Evolutionary conservation across 2,888 invertebrate genomes (phyloP), one percentile per base, ranked within the genome.

Genomic region (Hoplodrina blanda): DNA sequence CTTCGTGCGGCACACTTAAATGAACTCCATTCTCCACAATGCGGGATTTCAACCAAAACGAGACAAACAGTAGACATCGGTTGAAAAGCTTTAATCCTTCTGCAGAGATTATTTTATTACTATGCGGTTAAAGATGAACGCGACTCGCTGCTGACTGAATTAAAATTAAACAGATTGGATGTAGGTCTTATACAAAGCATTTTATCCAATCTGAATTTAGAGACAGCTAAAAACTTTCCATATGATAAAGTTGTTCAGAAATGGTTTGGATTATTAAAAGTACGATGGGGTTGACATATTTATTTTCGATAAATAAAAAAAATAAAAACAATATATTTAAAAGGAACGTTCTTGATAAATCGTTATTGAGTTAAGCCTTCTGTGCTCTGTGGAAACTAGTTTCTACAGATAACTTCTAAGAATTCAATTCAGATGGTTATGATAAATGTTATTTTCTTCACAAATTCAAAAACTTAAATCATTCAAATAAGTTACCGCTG

Each of bases 1-100:
- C 82, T 86, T 85, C 78, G 79, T 83, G 77, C 82, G 83, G 76
- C 85, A 83, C 83, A 88, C 85, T 88, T 87, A 82, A 87, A 87
- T 87, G 83, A 85, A 83, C 81, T 25, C 13, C 50, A 25, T 25
- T 52, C 56, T 52, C 63, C n/a, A 82, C 73, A 78, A 76, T 78
- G 81, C 71, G 78, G 78, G 82, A 82, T 86, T 87, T 81, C 72
- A 77, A 64, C 79, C 63, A 65, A 81, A 83, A 79, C 75, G 80
- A 80, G 67, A 70, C 86, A 82, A 87, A 85, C 75, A 78, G 73
- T 63, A 61, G 41, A 63, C 56, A 41, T 50, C 62, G 37, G 54
- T 61, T 62, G 56, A 44, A 69, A 72, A 56, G 76, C 62, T 81
- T 81, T 76, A 81, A 84, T 78, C 64, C 62, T 33, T 19, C 59